These are phyloP conservation scores for Isichthys henryi DNA, from an alignment of 2,113 vertebrate genomes.

Conservation along the genomic window DNA sequence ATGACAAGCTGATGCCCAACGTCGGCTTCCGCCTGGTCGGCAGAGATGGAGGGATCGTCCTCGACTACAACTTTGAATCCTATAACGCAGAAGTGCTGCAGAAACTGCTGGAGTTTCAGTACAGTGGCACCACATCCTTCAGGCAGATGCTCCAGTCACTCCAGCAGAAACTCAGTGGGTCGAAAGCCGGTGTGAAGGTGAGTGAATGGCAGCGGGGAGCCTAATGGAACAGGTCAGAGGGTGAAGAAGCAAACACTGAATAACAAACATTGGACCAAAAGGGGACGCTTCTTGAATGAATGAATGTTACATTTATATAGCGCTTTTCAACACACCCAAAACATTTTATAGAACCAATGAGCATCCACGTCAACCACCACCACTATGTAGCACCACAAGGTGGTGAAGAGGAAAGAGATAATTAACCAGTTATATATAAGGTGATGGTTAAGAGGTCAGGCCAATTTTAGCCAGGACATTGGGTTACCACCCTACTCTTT, in stretches of 20 bases:
- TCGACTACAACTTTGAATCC: conserved; percentile 62
- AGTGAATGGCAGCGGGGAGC: neutral
- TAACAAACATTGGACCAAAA: neutral
- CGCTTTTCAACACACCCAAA: neutral
- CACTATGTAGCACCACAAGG: neutral
- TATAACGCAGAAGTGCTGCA: conserved; percentile 50
- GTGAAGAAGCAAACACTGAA: neutral
- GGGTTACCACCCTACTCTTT: neutral
- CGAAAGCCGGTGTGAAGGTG: conserved; percentile 53
- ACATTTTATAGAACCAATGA: neutral
- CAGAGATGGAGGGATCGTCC: conserved; percentile 30
- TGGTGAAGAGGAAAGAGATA: neutral
- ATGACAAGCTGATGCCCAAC: conserved; percentile 25
- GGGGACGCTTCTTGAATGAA: neutral
- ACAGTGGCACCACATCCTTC: conserved; percentile 48
- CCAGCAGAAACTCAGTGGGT: conserved; percentile 45
- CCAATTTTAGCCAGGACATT: neutral
- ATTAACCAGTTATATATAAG: neutral
- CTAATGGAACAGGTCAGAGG: neutral
- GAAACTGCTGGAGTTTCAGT: conserved; percentile 56
- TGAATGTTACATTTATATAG: neutral
- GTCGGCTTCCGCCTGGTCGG: conserved; percentile 57
- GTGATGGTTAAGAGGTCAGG: neutral
- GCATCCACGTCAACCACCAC: neutral
- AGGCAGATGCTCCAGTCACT: conserved; percentile 59